These are phyloP conservation scores for Sebastes kiyomatsui DNA, from an alignment of 2,797 vertebrate genomes.

Conservation along the genomic window DNA sequence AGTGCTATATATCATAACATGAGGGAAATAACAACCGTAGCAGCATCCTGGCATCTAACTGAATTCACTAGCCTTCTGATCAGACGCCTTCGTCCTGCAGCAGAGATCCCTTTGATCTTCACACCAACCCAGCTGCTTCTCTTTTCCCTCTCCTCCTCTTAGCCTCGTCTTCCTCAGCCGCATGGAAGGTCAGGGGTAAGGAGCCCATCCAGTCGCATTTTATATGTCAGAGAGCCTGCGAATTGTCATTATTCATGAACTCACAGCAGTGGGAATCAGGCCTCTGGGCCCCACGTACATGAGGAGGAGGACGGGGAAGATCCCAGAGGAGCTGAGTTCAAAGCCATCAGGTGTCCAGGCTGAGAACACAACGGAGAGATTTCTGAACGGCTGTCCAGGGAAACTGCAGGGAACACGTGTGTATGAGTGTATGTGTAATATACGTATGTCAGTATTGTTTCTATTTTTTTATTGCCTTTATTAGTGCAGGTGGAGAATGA, in stretches of 20 bases:
- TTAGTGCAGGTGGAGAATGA: no score
- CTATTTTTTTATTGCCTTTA: no score
- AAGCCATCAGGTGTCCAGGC: conserved; percentile 35
- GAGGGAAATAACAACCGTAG: conserved; percentile 4
- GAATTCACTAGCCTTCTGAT: conserved; percentile 28
- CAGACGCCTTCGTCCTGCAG: conserved; percentile 10
- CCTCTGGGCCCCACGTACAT: conserved; percentile 16
- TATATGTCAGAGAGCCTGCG: conserved; percentile 45
- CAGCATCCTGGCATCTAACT: background rate
- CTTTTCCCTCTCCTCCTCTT: background rate
- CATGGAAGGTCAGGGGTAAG: conserved; percentile 16
- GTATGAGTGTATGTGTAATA: background rate
- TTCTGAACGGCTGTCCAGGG: conserved; percentile 14
- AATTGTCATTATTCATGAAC: conserved; percentile 71
- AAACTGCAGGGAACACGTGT: background rate
- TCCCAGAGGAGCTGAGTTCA: conserved; percentile 52
- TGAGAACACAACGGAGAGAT: conserved; percentile 20
- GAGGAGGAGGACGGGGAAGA: conserved; percentile 27
- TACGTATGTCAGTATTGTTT: background rate
- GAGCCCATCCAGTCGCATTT: conserved; percentile 39
- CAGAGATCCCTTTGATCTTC: conserved; percentile 27
- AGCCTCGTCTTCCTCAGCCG: conserved; percentile 3
- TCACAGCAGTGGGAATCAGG: conserved; percentile 32
- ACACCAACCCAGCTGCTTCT: background rate
- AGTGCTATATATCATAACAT: background rate